A percentile compares a stretch with the other conserved stretches of the same genome.
These are phyloP conservation scores for Podarcis siculus DNA, from an alignment of 2,797 vertebrate genomes.

Conservation along the genomic window DNA sequence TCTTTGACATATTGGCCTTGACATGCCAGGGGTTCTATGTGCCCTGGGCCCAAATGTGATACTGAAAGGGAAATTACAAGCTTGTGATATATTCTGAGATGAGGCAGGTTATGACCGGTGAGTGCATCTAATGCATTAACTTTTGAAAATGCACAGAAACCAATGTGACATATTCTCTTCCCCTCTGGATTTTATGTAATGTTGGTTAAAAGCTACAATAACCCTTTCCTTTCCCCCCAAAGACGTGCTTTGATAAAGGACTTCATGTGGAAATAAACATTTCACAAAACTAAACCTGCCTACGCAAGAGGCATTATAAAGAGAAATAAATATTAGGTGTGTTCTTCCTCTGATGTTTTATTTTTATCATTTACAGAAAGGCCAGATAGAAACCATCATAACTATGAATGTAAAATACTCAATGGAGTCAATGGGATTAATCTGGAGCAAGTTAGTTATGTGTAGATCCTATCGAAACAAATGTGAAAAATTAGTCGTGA, in stretches of 20 bases:
- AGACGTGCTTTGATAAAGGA: background rate
- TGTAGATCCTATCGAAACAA: background rate
- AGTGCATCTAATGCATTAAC: slow-evolving; percentile 34
- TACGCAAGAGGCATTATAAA: background rate
- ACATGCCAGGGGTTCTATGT: slow-evolving; percentile 6
- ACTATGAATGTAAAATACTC: background rate
- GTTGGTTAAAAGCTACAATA: background rate
- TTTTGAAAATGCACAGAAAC: slow-evolving; percentile 17
- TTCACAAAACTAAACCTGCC: background rate
- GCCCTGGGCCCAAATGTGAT: background rate
- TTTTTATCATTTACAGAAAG: background rate
- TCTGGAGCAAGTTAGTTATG: background rate
- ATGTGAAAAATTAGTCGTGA: background rate
- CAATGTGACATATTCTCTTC: slow-evolving; percentile 6
- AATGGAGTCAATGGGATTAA: background rate
- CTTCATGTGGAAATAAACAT: background rate
- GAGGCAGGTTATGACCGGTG: slow-evolving; percentile 21
- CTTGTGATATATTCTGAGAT: slow-evolving; percentile 28
- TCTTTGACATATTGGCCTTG: slow-evolving; percentile 23
- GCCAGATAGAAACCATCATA: background rate
- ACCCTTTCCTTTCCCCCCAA: background rate
- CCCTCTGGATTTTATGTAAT: slow-evolving; percentile 21
- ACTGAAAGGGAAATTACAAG: slow-evolving; percentile 32
- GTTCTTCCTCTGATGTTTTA: background rate
- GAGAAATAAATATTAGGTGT: background rate